Conservation (phyloP, 2,888 invertebrate species). For the Sphaeridia pumilis region DNA sequence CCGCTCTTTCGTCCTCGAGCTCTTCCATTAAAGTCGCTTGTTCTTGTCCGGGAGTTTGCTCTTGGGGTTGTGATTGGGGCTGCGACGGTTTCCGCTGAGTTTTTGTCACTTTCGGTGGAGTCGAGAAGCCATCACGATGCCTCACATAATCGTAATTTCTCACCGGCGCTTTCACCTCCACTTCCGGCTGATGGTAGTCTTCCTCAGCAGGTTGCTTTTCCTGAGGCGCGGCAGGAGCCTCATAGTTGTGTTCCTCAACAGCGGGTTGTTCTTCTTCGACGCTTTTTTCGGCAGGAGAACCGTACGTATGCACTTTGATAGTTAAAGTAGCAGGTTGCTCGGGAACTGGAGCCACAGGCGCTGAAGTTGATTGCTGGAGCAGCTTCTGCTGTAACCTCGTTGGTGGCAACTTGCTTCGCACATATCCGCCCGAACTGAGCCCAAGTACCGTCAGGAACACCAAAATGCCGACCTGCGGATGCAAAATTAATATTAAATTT, state of each 20-base stretch:
- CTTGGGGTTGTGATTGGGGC: background rate
- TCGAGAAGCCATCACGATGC: background rate
- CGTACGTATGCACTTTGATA: no score
- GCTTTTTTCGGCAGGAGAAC: no score
- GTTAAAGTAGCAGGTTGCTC: no score
- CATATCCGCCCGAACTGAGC: no score
- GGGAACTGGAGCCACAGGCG: background rate
- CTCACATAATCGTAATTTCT: background rate
- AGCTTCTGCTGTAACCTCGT: no score
- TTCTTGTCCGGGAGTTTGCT: no score
- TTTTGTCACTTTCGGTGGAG: background rate
- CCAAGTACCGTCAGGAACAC: no score
- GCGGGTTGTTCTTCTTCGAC: no score
- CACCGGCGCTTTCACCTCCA: background rate
- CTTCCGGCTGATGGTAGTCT: background rate
- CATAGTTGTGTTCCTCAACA: background rate
- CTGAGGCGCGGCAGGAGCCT: background rate
- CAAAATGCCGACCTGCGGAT: no score
- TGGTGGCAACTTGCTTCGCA: background rate
- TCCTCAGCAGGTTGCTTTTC: background rate
- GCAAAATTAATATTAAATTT: no score
- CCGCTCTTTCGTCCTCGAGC: slow-evolving; percentile 16
- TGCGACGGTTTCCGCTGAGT: background rate
- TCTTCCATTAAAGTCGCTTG: background rate
- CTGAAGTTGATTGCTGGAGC: no score